phyloP scores from a whole-genome alignment of 1,140 invertebrate species.

The Phenacoccus solenopsis region DNA sequence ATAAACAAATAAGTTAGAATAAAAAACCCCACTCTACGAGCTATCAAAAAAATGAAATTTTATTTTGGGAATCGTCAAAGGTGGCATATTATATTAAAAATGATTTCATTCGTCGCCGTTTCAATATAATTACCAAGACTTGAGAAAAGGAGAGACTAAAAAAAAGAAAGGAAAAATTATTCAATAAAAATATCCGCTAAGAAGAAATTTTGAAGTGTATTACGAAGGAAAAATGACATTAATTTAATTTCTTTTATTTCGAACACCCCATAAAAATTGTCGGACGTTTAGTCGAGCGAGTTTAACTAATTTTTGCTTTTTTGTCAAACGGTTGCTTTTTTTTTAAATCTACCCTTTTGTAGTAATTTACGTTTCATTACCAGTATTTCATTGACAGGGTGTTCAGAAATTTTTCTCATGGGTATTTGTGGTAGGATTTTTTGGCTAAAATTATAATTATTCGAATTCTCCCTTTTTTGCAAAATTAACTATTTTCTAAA shows the following conservation, averaged over 20 bases:
- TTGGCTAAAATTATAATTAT: no score
- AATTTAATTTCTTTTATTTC: background rate
- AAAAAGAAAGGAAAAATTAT: no score
- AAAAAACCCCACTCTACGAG: no score
- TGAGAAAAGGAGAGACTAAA: background rate
- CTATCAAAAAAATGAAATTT: no score
- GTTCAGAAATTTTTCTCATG: background rate
- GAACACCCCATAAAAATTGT: background rate
- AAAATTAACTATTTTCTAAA: no score
- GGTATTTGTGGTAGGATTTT: no score
- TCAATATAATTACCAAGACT: background rate
- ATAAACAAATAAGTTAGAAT: no score
- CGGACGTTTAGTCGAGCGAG: background rate
- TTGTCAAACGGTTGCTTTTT: background rate
- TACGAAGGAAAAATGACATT: background rate
- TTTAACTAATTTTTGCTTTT: background rate
- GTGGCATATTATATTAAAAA: no score
- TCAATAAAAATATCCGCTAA: background rate
- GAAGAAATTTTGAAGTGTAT: background rate
- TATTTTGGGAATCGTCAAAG: no score
- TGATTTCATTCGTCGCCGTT: background rate
- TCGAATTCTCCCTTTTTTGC: no score
- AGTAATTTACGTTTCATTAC: background rate
- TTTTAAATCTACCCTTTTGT: background rate
- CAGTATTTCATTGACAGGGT: background rate